A percentile compares a stretch with the other conserved stretches of the same genome.
phyloP scores from a whole-genome alignment of 2,888 invertebrate species.

The Alviniconcha strummeri region DNA sequence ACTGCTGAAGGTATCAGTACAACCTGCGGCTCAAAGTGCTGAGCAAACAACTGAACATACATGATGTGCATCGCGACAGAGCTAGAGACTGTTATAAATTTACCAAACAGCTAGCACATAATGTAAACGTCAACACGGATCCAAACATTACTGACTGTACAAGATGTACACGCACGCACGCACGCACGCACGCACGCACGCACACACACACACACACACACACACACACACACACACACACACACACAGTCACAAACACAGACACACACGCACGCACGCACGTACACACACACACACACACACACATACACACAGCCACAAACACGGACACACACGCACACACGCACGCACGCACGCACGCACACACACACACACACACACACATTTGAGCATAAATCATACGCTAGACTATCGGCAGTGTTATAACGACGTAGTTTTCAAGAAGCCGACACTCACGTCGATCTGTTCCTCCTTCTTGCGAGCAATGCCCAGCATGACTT shows the following conservation, averaged over 20 bases:
- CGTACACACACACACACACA: background rate
- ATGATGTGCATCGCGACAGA: too few relatives aligned
- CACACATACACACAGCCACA: background rate
- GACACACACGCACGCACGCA: background rate
- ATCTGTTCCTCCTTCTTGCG: slow-evolving; percentile 28
- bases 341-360: too few relatives aligned
- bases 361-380: too few relatives aligned
- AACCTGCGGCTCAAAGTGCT: too few relatives aligned
- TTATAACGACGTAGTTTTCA: too few relatives aligned
- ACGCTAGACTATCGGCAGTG: too few relatives aligned
- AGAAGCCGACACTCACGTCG: background rate
- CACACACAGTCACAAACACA: background rate
- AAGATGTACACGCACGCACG: background rate
- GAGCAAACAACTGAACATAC: too few relatives aligned
- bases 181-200: background rate
- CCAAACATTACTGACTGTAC: too few relatives aligned
- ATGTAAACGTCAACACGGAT: background rate
- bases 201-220: background rate
- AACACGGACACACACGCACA: background rate
- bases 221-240: background rate
- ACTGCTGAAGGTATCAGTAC: too few relatives aligned
- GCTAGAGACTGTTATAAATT: too few relatives aligned
- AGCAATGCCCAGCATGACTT: slow-evolving; percentile 36
- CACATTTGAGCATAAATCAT: background rate
- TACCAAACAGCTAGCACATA: too few relatives aligned